A percentile compares a stretch with the other conserved stretches of the same genome.
Conservation (phyloP, 2,888 invertebrate species). For the Dugesia japonica region DNA sequence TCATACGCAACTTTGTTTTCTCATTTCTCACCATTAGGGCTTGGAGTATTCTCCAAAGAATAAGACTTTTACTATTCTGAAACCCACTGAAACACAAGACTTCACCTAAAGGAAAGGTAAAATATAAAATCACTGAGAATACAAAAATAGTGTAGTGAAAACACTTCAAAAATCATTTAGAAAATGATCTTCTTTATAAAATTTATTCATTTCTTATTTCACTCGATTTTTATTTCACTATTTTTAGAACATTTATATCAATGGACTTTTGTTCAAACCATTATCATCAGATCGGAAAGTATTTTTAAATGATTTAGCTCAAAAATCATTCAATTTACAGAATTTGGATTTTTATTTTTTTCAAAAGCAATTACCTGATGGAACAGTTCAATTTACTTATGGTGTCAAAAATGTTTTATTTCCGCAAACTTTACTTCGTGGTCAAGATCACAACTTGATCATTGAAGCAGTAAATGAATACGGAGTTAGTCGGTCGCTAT, state of each 20-base stretch:
- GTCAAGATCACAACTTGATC: not conserved
- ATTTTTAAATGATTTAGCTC: conserved; percentile 1
- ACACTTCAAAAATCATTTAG: no score
- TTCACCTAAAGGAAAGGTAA: not conserved
- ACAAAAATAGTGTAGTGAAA: no score
- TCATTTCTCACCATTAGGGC: no score
- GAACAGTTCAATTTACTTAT: not conserved
- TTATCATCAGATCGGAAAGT: not conserved
- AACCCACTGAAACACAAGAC: not conserved
- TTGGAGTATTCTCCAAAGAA: no score
- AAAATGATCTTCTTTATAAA: no score
- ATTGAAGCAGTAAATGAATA: not conserved
- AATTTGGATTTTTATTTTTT: not conserved
- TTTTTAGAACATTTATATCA: conserved; percentile 9
- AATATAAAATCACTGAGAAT: no score
- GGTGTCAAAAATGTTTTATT: not conserved
- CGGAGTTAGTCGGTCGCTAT: not conserved
- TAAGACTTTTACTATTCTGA: no score
- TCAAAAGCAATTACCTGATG: not conserved
- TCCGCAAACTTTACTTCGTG: not conserved
- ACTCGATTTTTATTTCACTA: no score
- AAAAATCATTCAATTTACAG: not conserved
- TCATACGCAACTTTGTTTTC: no score
- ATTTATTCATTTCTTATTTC: no score
- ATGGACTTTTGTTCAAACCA: not conserved